Conservation (phyloP, 2,797 vertebrate species). For the Catamblyrhynchus diadema region DNA sequence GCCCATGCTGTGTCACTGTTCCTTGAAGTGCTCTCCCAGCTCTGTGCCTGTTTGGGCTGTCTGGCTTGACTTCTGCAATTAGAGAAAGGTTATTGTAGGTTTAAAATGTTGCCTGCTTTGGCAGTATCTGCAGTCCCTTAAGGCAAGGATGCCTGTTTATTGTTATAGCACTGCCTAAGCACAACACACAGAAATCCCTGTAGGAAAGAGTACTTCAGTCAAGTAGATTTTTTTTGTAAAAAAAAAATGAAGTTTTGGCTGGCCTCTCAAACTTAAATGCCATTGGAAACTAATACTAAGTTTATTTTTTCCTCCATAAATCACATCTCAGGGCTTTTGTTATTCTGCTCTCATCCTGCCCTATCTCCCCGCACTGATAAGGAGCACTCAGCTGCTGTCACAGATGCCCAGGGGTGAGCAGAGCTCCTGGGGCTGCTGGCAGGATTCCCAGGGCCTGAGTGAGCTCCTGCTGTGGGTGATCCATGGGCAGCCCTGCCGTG, state of each 20-base stretch:
- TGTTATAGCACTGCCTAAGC: slow-evolving; percentile 16
- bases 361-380: background rate
- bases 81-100: slow-evolving; percentile 47
- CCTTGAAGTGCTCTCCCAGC: slow-evolving; percentile 16
- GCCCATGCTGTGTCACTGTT: slow-evolving; percentile 39
- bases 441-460: background rate
- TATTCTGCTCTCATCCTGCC: background rate
- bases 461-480: background rate
- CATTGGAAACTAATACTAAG: slow-evolving; percentile 6
- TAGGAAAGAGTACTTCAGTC: slow-evolving; percentile 23
- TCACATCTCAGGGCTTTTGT: background rate
- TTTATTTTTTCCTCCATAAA: slow-evolving; percentile 17
- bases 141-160: slow-evolving; percentile 55
- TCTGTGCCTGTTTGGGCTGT: background rate
- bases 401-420: background rate
- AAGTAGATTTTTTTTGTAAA: background rate
- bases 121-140: slow-evolving; percentile 25
- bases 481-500: fast-evolving
- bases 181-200: background rate
- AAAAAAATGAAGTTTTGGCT: background rate
- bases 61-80: slow-evolving; percentile 47
- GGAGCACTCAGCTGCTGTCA: background rate
- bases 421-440: background rate
- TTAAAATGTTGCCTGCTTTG: slow-evolving; percentile 53
- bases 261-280: slow-evolving; percentile 9